Evolutionary conservation across 2,797 vertebrate genomes (phyloP), one percentile per base, ranked within the genome.

Genomic region (Serranus cabrilla): DNA sequence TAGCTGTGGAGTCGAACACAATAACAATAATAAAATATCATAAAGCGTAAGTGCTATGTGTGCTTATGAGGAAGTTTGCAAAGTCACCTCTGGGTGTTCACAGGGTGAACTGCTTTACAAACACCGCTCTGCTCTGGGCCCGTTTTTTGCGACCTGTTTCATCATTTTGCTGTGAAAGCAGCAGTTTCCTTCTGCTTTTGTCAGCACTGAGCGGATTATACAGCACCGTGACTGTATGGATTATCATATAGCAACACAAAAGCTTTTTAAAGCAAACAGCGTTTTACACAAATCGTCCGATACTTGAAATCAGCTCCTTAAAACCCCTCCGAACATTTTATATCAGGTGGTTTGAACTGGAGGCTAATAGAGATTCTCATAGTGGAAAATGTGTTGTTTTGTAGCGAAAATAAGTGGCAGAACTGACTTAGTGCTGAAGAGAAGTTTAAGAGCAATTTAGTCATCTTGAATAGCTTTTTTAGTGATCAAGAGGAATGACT

Each of bases 401-500:
- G 57, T 37, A 57, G 66, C 52, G 39, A 79, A 86, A 82, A 46
- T 58, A 83, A 74, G 31, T 46, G 31, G 34, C 21, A 60, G 58
- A 2, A 1, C 46, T 72, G 46, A 86, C 80, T 76, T 72, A 83
- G 46, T 21, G 66, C 4, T 74, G 37, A 79, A 74, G 37, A 62
- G 31, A 79, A 80, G 74, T 87, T 87, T 77, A 50, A 80, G 76
- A 73, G 74, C 59, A 83, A 71, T 86, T 86, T 82, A 45, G 69
- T 49, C 65, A 81, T 77, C 85, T 65, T 80, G 52, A 89, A 74
- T 39, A 76, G 78, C 56, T 81, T 86, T 82, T 86, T 76, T 82
- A 63, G 45, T 77, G 81, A 90, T 89, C 68, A 80, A 81, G 79
- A 89, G 64, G 57, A 67, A 88, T 67, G 78, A 67, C 83, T 90